Evolutionary conservation across 2,888 invertebrate genomes (phyloP).

Genomic region (Alsophila aescularia): DNA sequence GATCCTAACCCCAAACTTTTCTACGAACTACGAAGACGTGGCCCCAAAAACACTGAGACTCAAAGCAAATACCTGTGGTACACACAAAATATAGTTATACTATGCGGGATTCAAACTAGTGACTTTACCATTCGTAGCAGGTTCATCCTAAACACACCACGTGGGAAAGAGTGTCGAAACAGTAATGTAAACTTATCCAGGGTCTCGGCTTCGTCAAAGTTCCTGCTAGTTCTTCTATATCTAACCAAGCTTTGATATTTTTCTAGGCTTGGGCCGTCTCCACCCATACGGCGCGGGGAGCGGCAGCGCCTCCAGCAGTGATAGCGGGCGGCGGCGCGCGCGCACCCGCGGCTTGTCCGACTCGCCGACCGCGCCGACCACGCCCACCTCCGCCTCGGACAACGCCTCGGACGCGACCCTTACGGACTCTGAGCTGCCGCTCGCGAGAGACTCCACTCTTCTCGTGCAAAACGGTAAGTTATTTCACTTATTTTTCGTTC

Average conservation of each 20-base stretch:
- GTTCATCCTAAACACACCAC: no score
- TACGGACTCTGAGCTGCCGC: slow-evolving; percentile 92
- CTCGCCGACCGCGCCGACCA: slow-evolving; percentile 87
- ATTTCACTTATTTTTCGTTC: no score
- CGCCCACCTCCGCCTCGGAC: slow-evolving; percentile 88
- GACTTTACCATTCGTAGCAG: no score
- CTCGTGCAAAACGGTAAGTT: slow-evolving; percentile 92
- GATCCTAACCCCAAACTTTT: no score
- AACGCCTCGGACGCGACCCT: slow-evolving; percentile 94
- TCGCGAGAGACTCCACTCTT: slow-evolving; percentile 91
- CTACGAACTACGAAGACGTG: no score
- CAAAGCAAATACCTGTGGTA: no score
- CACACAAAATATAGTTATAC: no score
- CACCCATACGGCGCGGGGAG: slow-evolving; percentile 92
- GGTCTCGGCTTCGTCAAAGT: no score
- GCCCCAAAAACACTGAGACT: no score
- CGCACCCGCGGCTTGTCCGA: slow-evolving; percentile 88
- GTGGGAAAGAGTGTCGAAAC: no score
- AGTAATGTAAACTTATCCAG: no score
- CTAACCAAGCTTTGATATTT: slow-evolving; percentile 11
- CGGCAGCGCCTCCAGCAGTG: slow-evolving; percentile 89
- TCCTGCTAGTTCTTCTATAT: not conserved
- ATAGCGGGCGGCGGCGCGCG: slow-evolving; percentile 84
- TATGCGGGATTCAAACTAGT: no score
- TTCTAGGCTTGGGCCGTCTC: slow-evolving; percentile 90